Evolutionary conservation across 2,888 invertebrate genomes (phyloP).

Genomic region (Cosmorhoe ocellata): DNA sequence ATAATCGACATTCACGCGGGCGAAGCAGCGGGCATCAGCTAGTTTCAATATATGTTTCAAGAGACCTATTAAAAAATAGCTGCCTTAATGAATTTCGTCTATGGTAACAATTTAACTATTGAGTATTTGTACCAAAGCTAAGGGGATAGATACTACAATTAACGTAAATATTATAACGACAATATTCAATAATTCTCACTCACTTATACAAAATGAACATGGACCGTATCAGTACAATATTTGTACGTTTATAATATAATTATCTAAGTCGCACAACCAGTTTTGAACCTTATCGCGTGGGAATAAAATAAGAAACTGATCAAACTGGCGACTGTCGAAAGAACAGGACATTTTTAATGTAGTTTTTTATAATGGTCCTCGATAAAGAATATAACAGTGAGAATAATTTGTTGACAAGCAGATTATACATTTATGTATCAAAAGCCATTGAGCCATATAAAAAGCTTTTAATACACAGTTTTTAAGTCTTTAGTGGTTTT

Average conservation of each 20-base stretch:
- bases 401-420: too few species aligned
- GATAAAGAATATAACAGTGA: constrained; percentile 20
- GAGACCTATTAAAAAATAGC: constrained; percentile 43
- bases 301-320: constrained; percentile 16
- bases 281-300: constrained; percentile 47
- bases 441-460: too few species aligned
- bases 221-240: constrained; percentile 24
- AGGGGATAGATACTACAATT: constrained; percentile 45
- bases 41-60: not conserved
- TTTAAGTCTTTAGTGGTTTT: too few species aligned
- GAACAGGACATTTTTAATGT: constrained; percentile 3
- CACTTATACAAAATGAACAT: constrained; percentile 38
- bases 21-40: too few species aligned
- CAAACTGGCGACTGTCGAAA: constrained; percentile 5
- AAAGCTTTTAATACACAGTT: too few species aligned
- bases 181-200: constrained; percentile 58
- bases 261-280: constrained; percentile 28
- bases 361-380: constrained; percentile 23
- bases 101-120: constrained; percentile 66
- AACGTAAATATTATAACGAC: constrained; percentile 27
- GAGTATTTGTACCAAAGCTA: constrained; percentile 79
- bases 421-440: too few species aligned
- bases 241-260: constrained; percentile 23
- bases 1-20: too few species aligned
- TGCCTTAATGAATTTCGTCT: constrained; percentile 49